A percentile compares a stretch with the other conserved stretches of the same genome.
Evolutionary conservation across 2,888 invertebrate species (phyloP).

Genomic region (Anorthoa munda): DNA sequence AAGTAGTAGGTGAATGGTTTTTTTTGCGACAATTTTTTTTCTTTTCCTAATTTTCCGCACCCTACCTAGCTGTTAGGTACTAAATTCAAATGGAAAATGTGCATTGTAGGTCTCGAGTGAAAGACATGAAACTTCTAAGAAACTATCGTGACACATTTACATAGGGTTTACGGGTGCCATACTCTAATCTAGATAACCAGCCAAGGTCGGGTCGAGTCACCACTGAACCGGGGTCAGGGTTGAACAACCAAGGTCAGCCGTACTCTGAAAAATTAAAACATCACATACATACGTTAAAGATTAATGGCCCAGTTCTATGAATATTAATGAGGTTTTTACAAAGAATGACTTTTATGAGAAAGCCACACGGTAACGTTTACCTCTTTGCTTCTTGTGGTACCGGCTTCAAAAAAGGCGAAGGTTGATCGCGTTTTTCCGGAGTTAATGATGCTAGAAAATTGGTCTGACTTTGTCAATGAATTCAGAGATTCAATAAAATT

Average conservation of each 20-base stretch:
- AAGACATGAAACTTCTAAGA: conserved; percentile 14
- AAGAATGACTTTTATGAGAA: conserved; percentile 1
- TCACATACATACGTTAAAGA: conserved; percentile 33
- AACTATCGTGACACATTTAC: conserved; percentile 5
- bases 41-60: no score
- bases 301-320: conserved; percentile 26
- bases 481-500: background rate
- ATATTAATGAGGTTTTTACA: conserved; percentile 38
- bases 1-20: background rate
- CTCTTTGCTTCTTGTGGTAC: background rate
- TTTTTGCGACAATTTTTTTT: background rate
- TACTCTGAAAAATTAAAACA: conserved; percentile 40
- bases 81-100: background rate
- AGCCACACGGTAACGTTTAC: background rate
- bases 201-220: conserved; percentile 28
- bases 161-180: conserved; percentile 29
- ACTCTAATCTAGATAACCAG: conserved; percentile 40
- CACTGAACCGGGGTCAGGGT: conserved; percentile 38
- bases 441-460: background rate
- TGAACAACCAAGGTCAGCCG: conserved; percentile 17
- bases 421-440: background rate
- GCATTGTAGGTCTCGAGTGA: background rate
- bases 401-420: background rate
- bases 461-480: background rate
- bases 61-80: background rate